Evolutionary conservation across 2,888 invertebrate species (phyloP).

Genomic region (Mylabris sibirica): DNA sequence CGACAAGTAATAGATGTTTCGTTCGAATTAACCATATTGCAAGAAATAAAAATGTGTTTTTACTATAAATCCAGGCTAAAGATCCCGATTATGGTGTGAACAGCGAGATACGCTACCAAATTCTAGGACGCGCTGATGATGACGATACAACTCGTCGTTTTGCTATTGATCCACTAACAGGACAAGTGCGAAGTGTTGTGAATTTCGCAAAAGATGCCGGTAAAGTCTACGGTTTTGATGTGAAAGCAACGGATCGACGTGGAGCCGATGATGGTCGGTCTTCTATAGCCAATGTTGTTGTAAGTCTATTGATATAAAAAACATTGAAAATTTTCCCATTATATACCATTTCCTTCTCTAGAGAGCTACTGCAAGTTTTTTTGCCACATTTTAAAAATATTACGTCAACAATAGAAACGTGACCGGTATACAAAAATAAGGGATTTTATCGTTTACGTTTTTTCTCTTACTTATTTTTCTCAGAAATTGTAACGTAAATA

Average conservation of each 20-base stretch:
- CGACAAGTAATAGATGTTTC: no score
- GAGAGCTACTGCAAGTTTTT: not conserved
- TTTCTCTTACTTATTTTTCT: no score
- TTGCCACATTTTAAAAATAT: not conserved
- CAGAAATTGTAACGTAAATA: not conserved
- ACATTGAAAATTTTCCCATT: no score
- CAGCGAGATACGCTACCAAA: constrained; percentile 81
- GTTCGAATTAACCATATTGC: no score
- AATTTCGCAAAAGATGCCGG: constrained; percentile 75
- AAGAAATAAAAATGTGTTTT: no score
- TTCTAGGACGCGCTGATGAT: constrained; percentile 71
- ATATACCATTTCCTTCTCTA: not conserved
- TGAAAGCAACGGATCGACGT: constrained; percentile 82
- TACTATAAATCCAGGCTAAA: constrained; percentile 70
- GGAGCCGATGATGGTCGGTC: constrained; percentile 85
- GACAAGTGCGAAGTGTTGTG: constrained; percentile 77
- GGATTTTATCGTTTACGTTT: not conserved
- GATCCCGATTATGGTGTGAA: constrained; percentile 80
- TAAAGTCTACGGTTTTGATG: constrained; percentile 84
- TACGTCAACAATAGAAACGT: not conserved
- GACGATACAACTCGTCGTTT: constrained; percentile 80
- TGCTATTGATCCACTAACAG: constrained; percentile 78
- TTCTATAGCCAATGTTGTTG: constrained; percentile 85
- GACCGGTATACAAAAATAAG: not conserved
- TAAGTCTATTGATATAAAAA: constrained; percentile 68